phyloP scores from a whole-genome alignment of 2,888 invertebrate genomes.

The Patella caerulea region DNA sequence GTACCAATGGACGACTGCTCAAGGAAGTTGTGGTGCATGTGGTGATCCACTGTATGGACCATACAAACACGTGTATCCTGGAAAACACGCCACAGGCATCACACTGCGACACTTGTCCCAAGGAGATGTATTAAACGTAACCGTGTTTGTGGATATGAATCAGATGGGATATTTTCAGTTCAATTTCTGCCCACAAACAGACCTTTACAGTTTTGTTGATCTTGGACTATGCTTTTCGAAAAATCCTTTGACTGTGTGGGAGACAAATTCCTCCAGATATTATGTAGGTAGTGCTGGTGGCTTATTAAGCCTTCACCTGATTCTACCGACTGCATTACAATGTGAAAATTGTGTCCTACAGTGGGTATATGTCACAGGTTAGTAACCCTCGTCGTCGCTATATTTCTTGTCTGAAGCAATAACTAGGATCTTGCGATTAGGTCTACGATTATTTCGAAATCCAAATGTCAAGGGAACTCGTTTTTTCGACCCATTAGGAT shows the following conservation, averaged over 20 bases:
- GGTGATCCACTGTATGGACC: constrained; percentile 28
- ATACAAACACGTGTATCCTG: constrained; percentile 35
- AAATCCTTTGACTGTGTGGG: constrained; percentile 26
- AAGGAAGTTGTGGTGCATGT: constrained; percentile 35
- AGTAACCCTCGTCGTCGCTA: neutral
- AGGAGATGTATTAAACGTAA: constrained; percentile 28
- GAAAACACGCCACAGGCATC: constrained; percentile 30
- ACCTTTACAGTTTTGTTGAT: constrained; percentile 17
- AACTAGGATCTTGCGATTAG: too few species aligned
- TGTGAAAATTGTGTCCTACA: constrained; percentile 36
- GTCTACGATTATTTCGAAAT: too few species aligned
- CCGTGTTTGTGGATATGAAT: constrained; percentile 32
- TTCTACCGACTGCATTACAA: constrained; percentile 23
- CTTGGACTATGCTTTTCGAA: constrained; percentile 10
- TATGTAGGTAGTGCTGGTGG: constrained; percentile 36
- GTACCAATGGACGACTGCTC: constrained; percentile 32
- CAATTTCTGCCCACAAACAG: constrained; percentile 30
- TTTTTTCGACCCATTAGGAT: too few species aligned
- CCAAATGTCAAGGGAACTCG: too few species aligned
- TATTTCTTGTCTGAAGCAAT: too few species aligned
- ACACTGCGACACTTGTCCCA: constrained; percentile 15
- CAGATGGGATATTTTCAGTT: constrained; percentile 40
- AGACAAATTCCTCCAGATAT: constrained; percentile 27
- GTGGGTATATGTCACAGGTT: constrained; percentile 41
- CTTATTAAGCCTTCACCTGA: constrained; percentile 34